Percentiles rank a stretch among this genome's conserved stretches.
These are phyloP conservation scores for Alligator sinensis DNA, from an alignment of 2,113 vertebrate genomes.

Conservation along the genomic window DNA sequence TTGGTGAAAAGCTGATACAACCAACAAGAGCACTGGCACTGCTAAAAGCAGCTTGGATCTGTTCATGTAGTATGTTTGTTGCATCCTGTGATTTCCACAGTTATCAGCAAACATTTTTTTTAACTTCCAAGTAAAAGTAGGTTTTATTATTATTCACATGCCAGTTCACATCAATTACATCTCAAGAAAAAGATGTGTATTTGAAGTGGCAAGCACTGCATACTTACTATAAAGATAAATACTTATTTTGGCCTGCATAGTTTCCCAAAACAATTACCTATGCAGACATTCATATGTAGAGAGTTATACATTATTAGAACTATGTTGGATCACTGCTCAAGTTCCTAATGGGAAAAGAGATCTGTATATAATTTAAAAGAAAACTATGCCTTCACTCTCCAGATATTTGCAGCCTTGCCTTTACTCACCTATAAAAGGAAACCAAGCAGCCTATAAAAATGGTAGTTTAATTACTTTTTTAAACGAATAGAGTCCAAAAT, in stretches of 20 bases:
- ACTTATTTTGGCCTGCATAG: constrained; percentile 7
- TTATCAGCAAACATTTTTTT: background rate
- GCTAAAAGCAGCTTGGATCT: constrained; percentile 14
- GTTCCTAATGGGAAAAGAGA: constrained; percentile 8
- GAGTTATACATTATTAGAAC: background rate
- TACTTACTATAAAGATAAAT: constrained; percentile 39
- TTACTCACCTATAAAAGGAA: constrained; percentile 49
- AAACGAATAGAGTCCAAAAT: constrained; percentile 23
- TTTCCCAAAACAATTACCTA: constrained; percentile 27
- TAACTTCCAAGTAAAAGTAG: background rate
- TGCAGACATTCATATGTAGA: background rate
- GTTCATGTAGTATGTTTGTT: background rate
- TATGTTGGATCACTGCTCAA: background rate
- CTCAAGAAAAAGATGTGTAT: constrained; percentile 14
- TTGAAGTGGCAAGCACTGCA: background rate
- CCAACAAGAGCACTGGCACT: background rate
- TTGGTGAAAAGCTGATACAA: background rate
- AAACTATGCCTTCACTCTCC: background rate
- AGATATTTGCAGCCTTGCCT: constrained; percentile 19
- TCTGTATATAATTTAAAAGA: background rate
- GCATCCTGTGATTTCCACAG: constrained; percentile 20
- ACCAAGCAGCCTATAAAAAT: constrained; percentile 18
- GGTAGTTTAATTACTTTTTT: constrained; percentile 25
- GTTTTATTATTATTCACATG: constrained; percentile 26
- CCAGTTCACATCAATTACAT: background rate